Base-by-base conservation (phyloP, 2,113 vertebrate species). In the Clarias magur region DNA sequence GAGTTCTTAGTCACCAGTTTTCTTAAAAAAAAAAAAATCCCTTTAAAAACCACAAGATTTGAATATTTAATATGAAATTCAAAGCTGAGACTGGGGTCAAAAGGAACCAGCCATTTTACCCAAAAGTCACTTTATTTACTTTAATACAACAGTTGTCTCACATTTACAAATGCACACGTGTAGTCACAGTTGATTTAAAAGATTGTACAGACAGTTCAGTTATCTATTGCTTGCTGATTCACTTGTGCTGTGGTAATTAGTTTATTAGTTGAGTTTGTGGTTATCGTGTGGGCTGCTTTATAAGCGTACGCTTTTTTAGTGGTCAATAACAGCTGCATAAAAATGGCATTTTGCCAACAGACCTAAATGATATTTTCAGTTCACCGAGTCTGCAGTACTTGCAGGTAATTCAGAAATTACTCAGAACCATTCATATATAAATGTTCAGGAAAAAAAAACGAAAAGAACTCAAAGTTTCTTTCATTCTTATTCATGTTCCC, bases 1-100 rank as follows among this genome's bases (percentile, higher is more conserved):
- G 84, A 91, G 91, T 63, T 88, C 78, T 86, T 87, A 88, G 82
- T 90, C 87, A 88, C 87, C 80, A 78, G 68, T 84, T 92, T 90
- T 91, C 90, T 88, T 87, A 85, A 82, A 82, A 87, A 53, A 53
- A 53, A 78, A 16, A n/a, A 79, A 79, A 80, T 42, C 38, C 59
- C 56, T 17, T 63, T 84, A 79, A 75, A 62, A 78, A 85, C 76
- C 87, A 83, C 88, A 81, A 79, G 19, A 65, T 89, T 82, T 78
- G 48, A 78, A 84, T 85, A 87, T 79, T 70, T 88, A 70, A 79
- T 80, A 59, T 30, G 59, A 4, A 65, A 54, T n/a, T 68, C 53
- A 73, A 60, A 56, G 56, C 48, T 68, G 63, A 80, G 10, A 7
- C 82, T 54, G 73, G 15, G 79, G 23, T 57, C 38, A 3, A 73